Evolutionary conservation across 2,113 vertebrate species (phyloP), one percentile per base, ranked within the genome.

Genomic region (Cricetomys ansorgei): DNA sequence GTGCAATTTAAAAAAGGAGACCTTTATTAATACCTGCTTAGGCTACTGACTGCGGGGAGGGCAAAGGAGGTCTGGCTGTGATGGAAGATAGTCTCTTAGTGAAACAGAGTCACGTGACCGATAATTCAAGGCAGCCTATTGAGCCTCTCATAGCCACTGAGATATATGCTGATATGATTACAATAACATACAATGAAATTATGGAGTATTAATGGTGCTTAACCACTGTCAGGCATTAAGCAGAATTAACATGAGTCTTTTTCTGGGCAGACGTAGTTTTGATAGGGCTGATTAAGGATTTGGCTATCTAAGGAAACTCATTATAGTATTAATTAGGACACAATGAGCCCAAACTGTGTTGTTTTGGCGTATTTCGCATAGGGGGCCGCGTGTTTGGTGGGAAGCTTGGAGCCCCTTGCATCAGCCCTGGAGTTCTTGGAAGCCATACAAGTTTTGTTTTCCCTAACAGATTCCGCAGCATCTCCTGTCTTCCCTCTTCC

Each of bases 1-100:
- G 98, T 98, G 98, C 99, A 98, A 98, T 99, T 99, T 99, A 98
- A 99, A 99, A 99, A 99, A 98, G 98, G 98, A 99, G 99, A 99
- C 98, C 98, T 99, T 99, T 99, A 99, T 99, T 99, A 99, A 99
- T 99, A 99, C 98, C 98, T 99, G 99, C 99, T 99, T 98, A 99
- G 99, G 98, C 98, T 98, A 98, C 98, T 98, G 98, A 99, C 98
- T 98, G 98, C 59, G 96, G 98, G 98, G 98, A 98, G 99, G 98
- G 98, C 98, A 98, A 92, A 94, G 97, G 97, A 98, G 98, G 98
- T 98, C 98, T 98, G 98, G 98, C 98, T 98, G 98, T 99, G 98
- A 99, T 99, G 98, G 99, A 99, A 99, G 98, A 99, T 98, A 98
- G 98, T 98, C 98, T 98, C 97, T 98, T 97, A 98, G 98, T 94